These are phyloP conservation scores for Syngnathoides biaculeatus DNA, from an alignment of 2,113 vertebrate genomes.

Conservation along the genomic window DNA sequence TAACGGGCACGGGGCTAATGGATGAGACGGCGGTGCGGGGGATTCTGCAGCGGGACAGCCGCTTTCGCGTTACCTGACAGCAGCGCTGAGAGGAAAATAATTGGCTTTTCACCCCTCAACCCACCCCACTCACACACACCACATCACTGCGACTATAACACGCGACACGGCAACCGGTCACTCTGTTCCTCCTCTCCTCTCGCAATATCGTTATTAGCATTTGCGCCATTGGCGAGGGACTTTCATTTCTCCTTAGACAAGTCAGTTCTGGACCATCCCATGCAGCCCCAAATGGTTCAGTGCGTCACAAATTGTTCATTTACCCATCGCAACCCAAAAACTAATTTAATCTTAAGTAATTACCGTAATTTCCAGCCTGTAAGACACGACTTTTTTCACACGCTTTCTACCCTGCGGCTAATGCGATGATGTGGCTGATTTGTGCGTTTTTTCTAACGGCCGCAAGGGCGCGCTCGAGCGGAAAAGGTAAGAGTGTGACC, in stretches of 20 bases:
- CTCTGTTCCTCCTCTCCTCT: conserved; percentile 7
- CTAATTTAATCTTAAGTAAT: too few relatives aligned
- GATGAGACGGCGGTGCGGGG: conserved; percentile 65
- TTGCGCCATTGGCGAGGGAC: conserved; percentile 49
- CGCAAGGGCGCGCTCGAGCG: too few relatives aligned
- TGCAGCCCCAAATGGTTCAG: not conserved
- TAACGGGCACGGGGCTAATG: conserved; percentile 68
- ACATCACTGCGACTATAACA: conserved; percentile 18
- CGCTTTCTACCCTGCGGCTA: too few relatives aligned
- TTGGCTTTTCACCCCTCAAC: conserved; percentile 51
- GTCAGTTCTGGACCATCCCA: conserved; percentile 41
- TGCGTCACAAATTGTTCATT: not conserved
- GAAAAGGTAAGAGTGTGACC: too few relatives aligned
- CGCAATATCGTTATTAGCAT: conserved; percentile 64
- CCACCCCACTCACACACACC: too few relatives aligned
- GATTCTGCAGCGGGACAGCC: conserved; percentile 65
- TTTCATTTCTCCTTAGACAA: conserved; percentile 62
- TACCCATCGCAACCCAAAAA: too few relatives aligned
- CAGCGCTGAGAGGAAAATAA: conserved; percentile 74
- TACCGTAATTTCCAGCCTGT: too few relatives aligned
- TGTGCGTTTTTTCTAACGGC: too few relatives aligned
- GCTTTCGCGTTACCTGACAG: conserved; percentile 75
- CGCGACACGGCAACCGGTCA: not conserved
- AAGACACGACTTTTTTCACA: too few relatives aligned
- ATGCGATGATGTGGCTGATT: too few relatives aligned